A percentile compares a stretch with the other conserved stretches of the same genome.
Conservation (phyloP, 2,888 invertebrate genomes). For the Mellilla xanthometata region DNA sequence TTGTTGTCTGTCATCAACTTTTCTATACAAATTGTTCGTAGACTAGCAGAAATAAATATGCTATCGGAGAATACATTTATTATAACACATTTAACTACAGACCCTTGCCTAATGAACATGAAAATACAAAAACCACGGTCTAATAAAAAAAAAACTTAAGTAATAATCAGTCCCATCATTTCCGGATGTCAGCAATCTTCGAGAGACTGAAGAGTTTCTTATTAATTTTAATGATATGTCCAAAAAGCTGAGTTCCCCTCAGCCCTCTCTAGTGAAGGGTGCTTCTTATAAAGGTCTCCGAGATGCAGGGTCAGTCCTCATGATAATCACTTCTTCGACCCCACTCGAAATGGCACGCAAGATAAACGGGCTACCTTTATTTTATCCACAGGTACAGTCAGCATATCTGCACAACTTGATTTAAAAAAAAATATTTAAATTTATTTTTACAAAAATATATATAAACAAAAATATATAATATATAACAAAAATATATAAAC, state of each 20-base stretch:
- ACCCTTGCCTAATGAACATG: too few species aligned
- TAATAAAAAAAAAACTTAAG: too few species aligned
- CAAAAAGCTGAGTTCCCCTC: conserved; percentile 71
- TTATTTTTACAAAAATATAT: too few species aligned
- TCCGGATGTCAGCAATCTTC: conserved; percentile 16
- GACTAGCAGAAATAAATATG: too few species aligned
- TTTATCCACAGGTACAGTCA: conserved; percentile 45
- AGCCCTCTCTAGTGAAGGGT: conserved; percentile 42
- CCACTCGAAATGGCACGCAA: conserved; percentile 66
- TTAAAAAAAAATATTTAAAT: too few species aligned
- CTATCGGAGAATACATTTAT: too few species aligned
- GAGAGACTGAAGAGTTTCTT: conserved; percentile 52
- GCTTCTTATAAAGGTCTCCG: conserved; percentile 67
- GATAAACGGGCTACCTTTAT: conserved; percentile 67
- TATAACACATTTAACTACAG: too few species aligned
- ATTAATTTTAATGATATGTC: conserved; percentile 68
- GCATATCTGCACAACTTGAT: conserved; percentile 33
- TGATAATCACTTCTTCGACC: conserved; percentile 65
- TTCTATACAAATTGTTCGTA: too few species aligned
- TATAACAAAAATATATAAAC: too few species aligned
- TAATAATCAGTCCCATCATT: not conserved
- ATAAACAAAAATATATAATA: too few species aligned
- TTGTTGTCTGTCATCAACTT: too few species aligned
- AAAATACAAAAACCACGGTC: too few species aligned
- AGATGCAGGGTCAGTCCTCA: conserved; percentile 63